Base-by-base conservation (phyloP, 2,888 invertebrate species). In the Endotricha flammealis region DNA sequence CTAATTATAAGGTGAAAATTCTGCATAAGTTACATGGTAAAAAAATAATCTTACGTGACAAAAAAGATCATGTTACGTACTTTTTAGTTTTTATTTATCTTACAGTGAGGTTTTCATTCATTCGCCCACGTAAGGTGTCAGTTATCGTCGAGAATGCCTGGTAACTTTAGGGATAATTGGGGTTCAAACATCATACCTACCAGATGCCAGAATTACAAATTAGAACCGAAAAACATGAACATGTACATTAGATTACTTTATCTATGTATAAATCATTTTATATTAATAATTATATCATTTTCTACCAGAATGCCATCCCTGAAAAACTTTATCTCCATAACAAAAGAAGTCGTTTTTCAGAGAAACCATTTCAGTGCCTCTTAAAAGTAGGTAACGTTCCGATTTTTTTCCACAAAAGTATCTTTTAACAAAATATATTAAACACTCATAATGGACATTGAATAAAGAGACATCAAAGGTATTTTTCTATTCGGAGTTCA, bases 401-500 rank as follows among this genome's bases (percentile, higher is more conserved):
- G n/a, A n/a, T n/a, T n/a, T n/a, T n/a, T n/a, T 9, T 24, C 11
- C 9, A n/a, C 10, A n/a, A 24, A 24, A 24, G 9, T 23, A n/a
- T 23, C 23, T n/a, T 2, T 3, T 23, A 5, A 5, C 3, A 23
- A 30, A 30, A 12, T 14, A 6, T 12, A 30, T 12, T 20, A 12
- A 30, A 7, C 30, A 8, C 12, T 30, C 12, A 12, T 16, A 16
- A 16, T 16, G 16, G 6, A 16, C 4, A 16, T 17, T 28, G 1
- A 7, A 11, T 20, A 41, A 41, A 39, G 28, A 31, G 24, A n/a
- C 32, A 25, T 44, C 41, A 43, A 44, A 46, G 44, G 36, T 34
- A 27, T 38, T 45, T 42, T 43, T 41, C 39, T 39, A 30, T 39
- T 38, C 32, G 38, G 40, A 37, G 46, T 39, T 36, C 29, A 31